Evolutionary conservation across 2,113 vertebrate genomes (phyloP).

Genomic region (Etia nguti): DNA sequence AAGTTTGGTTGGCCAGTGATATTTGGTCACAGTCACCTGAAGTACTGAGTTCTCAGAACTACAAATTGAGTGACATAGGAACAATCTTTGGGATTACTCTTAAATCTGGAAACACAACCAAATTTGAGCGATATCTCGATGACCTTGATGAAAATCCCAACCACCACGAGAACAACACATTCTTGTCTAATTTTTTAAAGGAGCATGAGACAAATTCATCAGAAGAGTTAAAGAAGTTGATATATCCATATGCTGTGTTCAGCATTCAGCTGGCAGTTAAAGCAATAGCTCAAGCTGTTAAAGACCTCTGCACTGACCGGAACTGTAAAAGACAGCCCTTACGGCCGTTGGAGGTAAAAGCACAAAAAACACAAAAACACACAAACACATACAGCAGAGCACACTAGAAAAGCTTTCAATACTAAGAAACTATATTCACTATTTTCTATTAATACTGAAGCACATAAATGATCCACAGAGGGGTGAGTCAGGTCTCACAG

Average conservation of each 20-base stretch:
- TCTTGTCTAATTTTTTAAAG: conserved; percentile 59
- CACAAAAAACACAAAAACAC: neutral
- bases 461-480: neutral
- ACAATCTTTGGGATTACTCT: conserved; percentile 78
- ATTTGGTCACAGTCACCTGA: conserved; percentile 75
- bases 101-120: conserved; percentile 68
- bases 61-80: conserved; percentile 66
- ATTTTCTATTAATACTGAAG: neutral
- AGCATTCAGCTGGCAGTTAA: conserved; percentile 60
- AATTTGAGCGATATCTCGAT: conserved; percentile 70
- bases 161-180: conserved; percentile 65
- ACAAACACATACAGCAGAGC: neutral
- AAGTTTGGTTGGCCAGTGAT: conserved; percentile 80
- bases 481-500: neutral
- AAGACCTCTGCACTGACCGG: conserved; percentile 64
- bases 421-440: neutral
- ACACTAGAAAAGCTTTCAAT: neutral
- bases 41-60: conserved; percentile 55
- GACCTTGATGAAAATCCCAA: conserved; percentile 45
- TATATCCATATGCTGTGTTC: conserved; percentile 40
- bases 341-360: conserved; percentile 7
- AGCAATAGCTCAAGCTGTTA: conserved; percentile 69
- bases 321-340: conserved; percentile 68
- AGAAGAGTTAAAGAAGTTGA: neutral
- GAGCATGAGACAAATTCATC: neutral